Evolutionary conservation across 2,113 vertebrate genomes (phyloP).

Genomic region (Anguilla rostrata): DNA sequence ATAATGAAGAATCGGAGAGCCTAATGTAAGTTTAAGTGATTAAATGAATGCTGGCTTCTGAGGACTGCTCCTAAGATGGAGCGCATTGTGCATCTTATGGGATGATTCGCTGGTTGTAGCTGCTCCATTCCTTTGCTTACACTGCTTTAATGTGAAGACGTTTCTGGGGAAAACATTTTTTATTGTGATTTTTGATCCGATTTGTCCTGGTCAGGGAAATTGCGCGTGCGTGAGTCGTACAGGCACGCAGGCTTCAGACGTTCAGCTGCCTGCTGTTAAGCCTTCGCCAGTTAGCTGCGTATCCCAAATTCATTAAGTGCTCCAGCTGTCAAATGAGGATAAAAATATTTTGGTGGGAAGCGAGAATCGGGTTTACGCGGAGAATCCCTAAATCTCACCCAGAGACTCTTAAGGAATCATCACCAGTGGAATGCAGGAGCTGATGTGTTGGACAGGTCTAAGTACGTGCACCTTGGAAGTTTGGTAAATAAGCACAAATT

Average conservation of each 20-base stretch:
- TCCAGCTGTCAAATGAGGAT: not conserved
- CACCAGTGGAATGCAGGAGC: not conserved
- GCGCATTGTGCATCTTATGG: not conserved
- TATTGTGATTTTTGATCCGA: too few species aligned
- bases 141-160: too few species aligned
- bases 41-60: not conserved
- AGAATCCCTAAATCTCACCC: not conserved
- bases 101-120: not conserved
- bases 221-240: too few species aligned
- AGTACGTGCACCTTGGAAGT: not conserved
- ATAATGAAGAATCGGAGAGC: conserved; percentile 34
- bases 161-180: too few species aligned
- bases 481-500: not conserved
- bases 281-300: too few species aligned
- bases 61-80: not conserved
- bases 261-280: too few species aligned
- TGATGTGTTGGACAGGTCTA: not conserved
- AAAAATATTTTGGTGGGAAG: conserved; percentile 4
- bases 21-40: not conserved
- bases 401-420: not conserved
- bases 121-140: not conserved
- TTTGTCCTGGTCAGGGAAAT: too few species aligned
- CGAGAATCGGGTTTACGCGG: not conserved
- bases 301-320: not conserved
- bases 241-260: too few species aligned